These are phyloP conservation scores for Drosophila ezoana DNA, from an alignment of 2,888 invertebrate genomes.

Conservation along the genomic window DNA sequence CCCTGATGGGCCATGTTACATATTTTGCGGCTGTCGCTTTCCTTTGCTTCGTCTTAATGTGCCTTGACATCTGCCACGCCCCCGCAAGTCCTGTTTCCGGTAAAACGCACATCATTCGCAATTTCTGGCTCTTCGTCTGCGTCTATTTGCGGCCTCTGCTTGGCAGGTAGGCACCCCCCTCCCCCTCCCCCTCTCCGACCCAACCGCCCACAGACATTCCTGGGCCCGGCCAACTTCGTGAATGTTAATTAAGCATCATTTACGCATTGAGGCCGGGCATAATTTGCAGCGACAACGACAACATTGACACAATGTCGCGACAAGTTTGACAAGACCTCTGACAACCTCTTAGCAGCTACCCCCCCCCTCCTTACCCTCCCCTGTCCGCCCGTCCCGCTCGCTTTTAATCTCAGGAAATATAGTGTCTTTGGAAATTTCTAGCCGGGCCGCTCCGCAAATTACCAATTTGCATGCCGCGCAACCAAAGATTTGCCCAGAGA, in stretches of 20 bases:
- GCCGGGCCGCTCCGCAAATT: constrained; percentile 21
- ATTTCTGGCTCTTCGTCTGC: constrained; percentile 43
- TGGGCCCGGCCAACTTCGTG: constrained; percentile 43
- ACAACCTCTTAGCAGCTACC: constrained; percentile 35
- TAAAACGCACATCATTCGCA: constrained; percentile 71
- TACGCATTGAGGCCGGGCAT: constrained; percentile 78
- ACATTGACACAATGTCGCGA: constrained; percentile 66
- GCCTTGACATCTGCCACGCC: constrained; percentile 22
- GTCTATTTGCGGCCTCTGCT: constrained; percentile 54
- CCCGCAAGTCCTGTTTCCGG: background rate
- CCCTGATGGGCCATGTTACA: constrained; percentile 45
- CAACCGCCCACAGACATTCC: background rate
- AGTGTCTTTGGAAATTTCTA: no score
- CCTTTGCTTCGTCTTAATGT: constrained; percentile 51
- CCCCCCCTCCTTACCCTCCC: background rate
- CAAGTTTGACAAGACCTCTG: constrained; percentile 71
- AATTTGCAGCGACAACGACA: constrained; percentile 67
- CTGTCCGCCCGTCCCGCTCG: background rate
- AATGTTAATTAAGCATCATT: constrained; percentile 79
- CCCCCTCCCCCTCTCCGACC: no score
- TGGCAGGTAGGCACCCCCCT: constrained; percentile 9
- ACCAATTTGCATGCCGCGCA: constrained; percentile 44
- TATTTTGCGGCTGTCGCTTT: constrained; percentile 50
- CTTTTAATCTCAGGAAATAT: background rate
- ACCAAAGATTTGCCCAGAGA: constrained; percentile 30